Percentiles rank a stretch among this genome's conserved stretches.
These are phyloP conservation scores for Phycodurus eques DNA, from an alignment of 2,113 vertebrate species.

Conservation along the genomic window DNA sequence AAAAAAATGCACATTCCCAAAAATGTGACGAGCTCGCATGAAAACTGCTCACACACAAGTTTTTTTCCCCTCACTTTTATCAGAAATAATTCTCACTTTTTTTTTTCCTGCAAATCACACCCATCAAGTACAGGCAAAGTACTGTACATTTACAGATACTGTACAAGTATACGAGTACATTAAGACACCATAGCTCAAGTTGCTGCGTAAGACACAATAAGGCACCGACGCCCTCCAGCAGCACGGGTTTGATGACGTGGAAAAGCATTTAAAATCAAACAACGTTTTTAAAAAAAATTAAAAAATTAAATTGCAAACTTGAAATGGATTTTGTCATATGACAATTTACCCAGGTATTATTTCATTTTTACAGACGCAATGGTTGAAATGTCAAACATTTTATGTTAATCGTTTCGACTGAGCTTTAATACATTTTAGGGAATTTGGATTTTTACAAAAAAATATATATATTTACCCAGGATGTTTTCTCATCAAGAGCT, in stretches of 20 bases:
- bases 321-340: slow-evolving; percentile 33
- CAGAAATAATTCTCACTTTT: slow-evolving; percentile 58
- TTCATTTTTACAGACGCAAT: neutral
- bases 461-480: too few relatives aligned
- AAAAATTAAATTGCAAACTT: neutral
- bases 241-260: slow-evolving; percentile 65
- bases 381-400: neutral
- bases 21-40: neutral
- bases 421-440: too few relatives aligned
- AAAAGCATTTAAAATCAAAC: slow-evolving; percentile 43
- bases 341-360: neutral
- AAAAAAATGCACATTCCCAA: slow-evolving; percentile 2
- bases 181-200: slow-evolving; percentile 68
- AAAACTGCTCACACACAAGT: slow-evolving; percentile 17
- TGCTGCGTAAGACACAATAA: slow-evolving; percentile 77
- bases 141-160: slow-evolving; percentile 44
- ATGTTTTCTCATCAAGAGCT: too few relatives aligned
- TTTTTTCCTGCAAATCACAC: slow-evolving; percentile 64
- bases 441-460: too few relatives aligned
- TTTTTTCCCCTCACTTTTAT: slow-evolving; percentile 42
- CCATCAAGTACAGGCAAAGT: slow-evolving; percentile 46
- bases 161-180: slow-evolving; percentile 34
- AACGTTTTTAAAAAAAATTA: too few relatives aligned
- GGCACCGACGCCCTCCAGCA: slow-evolving; percentile 78
- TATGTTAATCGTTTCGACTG: neutral